These are phyloP conservation scores for Macaria notata DNA, from an alignment of 2,888 invertebrate species.

Conservation along the genomic window DNA sequence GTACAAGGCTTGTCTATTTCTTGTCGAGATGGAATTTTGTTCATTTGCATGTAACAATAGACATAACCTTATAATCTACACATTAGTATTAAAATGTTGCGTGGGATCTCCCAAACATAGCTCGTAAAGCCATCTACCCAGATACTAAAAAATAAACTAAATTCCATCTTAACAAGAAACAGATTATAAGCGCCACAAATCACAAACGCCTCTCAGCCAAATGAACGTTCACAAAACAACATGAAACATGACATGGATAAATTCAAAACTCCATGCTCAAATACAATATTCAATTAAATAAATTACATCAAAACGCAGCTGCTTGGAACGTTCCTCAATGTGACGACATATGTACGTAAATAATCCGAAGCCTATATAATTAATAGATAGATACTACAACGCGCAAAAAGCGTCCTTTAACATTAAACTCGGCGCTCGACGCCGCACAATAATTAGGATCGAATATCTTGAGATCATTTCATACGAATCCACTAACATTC, in stretches of 20 bases:
- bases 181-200: no score
- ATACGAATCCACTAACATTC: conserved; percentile 60
- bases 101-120: no score
- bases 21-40: no score
- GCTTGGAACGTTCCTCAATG: conserved; percentile 62
- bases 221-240: conserved; percentile 43
- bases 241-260: conserved; percentile 28
- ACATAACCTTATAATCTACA: no score
- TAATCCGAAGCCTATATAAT: conserved; percentile 54
- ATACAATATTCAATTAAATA: conserved; percentile 58
- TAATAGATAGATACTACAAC: conserved; percentile 61
- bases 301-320: conserved; percentile 71
- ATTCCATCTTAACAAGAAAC: no score
- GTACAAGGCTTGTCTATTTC: conserved; percentile 25
- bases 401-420: conserved; percentile 78
- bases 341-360: conserved; percentile 69
- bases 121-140: no score
- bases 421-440: conserved; percentile 67
- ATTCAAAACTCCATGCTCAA: conserved; percentile 56
- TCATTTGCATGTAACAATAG: no score
- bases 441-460: conserved; percentile 66
- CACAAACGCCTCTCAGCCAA: no score
- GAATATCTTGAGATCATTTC: conserved; percentile 81
- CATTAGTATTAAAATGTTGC: no score
- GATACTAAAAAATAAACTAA: no score